A percentile compares a stretch with the other conserved stretches of the same genome.
These are phyloP conservation scores for Heliangelus exortis DNA, from an alignment of 2,797 vertebrate genomes.

Conservation along the genomic window DNA sequence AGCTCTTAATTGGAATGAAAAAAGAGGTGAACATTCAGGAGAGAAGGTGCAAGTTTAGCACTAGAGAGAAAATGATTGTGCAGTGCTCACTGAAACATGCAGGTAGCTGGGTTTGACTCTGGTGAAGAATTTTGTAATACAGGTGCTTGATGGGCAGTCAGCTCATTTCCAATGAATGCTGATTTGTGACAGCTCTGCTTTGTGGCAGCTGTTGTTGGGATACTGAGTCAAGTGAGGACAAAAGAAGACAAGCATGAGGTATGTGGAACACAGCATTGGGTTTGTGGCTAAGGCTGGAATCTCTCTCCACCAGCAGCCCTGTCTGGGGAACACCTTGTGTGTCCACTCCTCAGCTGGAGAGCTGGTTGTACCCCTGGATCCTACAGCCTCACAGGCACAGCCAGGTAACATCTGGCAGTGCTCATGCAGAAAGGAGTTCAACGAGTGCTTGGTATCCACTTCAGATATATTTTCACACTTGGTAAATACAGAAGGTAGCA, in stretches of 20 bases:
- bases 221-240: background rate
- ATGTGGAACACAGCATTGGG: background rate
- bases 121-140: background rate
- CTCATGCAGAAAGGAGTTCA: conserved; percentile 33
- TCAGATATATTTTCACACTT: background rate
- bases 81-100: background rate
- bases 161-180: conserved; percentile 17
- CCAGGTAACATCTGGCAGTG: background rate
- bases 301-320: background rate
- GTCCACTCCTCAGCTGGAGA: background rate
- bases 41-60: background rate
- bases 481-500: background rate
- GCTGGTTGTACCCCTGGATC: background rate
- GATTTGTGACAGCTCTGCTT: background rate
- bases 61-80: background rate
- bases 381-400: background rate
- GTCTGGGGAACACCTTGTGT: background rate
- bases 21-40: background rate
- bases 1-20: background rate
- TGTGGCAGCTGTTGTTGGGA: background rate
- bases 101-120: background rate
- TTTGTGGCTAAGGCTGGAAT: background rate
- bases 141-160: background rate
- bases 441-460: background rate
- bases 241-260: background rate